These are phyloP conservation scores for Acarapis woodi DNA, from an alignment of 1,140 invertebrate genomes.

Conservation along the genomic window DNA sequence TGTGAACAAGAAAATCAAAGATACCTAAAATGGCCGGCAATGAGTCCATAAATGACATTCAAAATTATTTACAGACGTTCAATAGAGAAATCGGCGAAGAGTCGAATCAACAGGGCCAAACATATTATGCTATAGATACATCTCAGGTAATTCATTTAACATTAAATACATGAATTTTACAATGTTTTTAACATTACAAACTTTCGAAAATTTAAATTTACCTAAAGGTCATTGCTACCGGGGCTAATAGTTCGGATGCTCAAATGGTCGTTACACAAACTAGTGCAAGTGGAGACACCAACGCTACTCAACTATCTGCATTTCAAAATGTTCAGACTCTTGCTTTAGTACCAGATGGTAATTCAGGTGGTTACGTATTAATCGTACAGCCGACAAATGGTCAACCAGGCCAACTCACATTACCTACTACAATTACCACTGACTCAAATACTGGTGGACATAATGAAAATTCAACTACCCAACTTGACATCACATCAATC, in stretches of 20 bases:
- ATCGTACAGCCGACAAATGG: constrained; percentile 4
- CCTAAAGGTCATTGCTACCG: neutral
- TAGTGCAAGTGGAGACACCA: neutral
- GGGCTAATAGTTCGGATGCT: neutral
- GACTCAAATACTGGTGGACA: neutral
- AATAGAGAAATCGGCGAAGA: constrained; percentile 38
- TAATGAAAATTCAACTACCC: neutral
- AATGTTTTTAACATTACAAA: too few relatives aligned
- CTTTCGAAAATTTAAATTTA: neutral
- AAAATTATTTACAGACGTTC: constrained; percentile 49
- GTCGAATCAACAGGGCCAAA: constrained; percentile 1
- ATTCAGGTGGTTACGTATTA: constrained; percentile 5
- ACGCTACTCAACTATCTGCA: neutral
- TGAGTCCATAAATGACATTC: constrained; percentile 27
- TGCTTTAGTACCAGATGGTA: constrained; percentile 3
- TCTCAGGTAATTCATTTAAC: constrained; percentile 2
- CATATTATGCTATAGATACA: constrained; percentile 7
- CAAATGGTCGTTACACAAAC: neutral
- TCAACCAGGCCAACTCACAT: neutral
- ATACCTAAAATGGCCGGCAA: neutral
- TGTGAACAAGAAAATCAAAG: neutral
- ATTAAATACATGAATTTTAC: too few relatives aligned
- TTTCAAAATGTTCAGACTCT: neutral
- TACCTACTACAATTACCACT: neutral
- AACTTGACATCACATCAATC: neutral